These are phyloP conservation scores for Petrolisthes cinctipes DNA, from an alignment of 2,888 invertebrate species.

Conservation along the genomic window DNA sequence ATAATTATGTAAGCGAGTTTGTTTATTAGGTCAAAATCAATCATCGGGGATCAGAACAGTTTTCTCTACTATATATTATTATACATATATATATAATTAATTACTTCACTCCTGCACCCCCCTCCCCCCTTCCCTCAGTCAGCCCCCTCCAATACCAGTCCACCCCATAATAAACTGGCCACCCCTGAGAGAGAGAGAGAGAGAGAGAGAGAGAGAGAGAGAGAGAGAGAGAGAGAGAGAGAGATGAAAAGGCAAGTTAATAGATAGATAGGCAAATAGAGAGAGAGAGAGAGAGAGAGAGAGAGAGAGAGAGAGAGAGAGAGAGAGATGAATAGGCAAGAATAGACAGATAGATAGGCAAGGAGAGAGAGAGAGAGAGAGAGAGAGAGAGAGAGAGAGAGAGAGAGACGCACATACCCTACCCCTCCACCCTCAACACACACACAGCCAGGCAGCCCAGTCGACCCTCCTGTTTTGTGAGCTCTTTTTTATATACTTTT, in stretches of 20 bases:
- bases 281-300: neutral
- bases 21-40: too few relatives aligned
- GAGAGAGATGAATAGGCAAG: neutral
- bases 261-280: neutral
- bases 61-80: too few relatives aligned
- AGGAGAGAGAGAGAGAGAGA: neutral
- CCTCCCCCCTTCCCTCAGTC: too few relatives aligned
- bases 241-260: too few relatives aligned
- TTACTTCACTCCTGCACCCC: too few relatives aligned
- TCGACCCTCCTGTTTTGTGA: conserved; percentile 29
- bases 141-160: too few relatives aligned
- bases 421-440: conserved; percentile 5
- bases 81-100: too few relatives aligned
- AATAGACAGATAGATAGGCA: too few relatives aligned
- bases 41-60: too few relatives aligned
- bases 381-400: neutral
- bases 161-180: too few relatives aligned
- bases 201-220: neutral
- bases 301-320: neutral
- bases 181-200: too few relatives aligned
- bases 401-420: neutral
- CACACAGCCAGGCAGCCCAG: conserved; percentile 10
- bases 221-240: neutral
- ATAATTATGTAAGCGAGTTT: too few relatives aligned
- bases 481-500: conserved; percentile 32